These are phyloP conservation scores for Eupithecia tripunctaria DNA, from an alignment of 2,888 invertebrate genomes.

Conservation along the genomic window DNA sequence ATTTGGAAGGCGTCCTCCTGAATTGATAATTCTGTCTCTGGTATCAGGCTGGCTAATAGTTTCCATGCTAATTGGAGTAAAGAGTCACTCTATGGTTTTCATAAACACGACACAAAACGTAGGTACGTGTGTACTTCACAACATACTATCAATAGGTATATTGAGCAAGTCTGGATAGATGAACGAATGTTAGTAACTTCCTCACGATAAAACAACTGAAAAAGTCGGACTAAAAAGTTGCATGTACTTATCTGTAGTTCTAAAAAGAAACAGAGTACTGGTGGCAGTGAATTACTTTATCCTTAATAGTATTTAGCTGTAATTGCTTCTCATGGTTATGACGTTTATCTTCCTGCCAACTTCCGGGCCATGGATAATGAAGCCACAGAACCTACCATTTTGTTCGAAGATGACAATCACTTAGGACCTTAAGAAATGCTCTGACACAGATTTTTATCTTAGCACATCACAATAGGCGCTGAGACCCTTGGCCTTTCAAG, in stretches of 20 bases:
- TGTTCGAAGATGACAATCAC: slow-evolving; percentile 9
- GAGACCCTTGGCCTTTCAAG: slow-evolving; percentile 3
- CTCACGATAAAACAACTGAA: background rate
- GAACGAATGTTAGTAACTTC: background rate
- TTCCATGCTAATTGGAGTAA: background rate
- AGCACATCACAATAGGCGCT: background rate
- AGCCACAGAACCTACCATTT: background rate
- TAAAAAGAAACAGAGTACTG: background rate
- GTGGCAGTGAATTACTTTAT: background rate
- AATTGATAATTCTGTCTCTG: background rate
- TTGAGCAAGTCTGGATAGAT: background rate
- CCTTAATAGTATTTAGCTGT: background rate
- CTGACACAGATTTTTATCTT: slow-evolving; percentile 5
- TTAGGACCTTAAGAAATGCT: slow-evolving; percentile 7
- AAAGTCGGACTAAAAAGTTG: background rate
- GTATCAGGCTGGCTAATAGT: background rate
- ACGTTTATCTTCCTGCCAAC: background rate
- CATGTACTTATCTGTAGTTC: background rate
- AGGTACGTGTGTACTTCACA: background rate
- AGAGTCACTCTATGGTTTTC: background rate
- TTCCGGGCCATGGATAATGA: background rate
- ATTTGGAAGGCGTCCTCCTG: slow-evolving; percentile 23
- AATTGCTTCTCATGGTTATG: background rate
- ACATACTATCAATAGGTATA: background rate
- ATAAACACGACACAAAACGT: background rate